Evolutionary conservation across 2,113 vertebrate species (phyloP).

Genomic region (Heliornis fulica): DNA sequence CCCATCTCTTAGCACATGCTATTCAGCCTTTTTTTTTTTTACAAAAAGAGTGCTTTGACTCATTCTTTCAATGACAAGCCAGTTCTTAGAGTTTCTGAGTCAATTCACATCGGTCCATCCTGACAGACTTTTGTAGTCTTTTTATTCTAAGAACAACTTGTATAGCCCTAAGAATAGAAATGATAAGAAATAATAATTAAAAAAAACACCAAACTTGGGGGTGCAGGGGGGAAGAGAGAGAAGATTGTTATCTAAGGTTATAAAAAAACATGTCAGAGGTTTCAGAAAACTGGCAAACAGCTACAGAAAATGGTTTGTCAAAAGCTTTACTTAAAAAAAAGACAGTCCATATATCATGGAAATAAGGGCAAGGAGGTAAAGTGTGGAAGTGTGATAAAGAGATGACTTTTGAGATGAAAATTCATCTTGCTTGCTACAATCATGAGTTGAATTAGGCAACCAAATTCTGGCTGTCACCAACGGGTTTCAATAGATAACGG

Average conservation of each 20-base stretch:
- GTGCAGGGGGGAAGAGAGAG: background rate
- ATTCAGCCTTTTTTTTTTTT: background rate
- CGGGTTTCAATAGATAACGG: background rate
- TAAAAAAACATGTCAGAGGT: background rate
- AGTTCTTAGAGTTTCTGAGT: background rate
- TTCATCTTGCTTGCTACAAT: background rate
- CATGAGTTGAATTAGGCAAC: background rate
- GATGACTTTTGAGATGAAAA: background rate
- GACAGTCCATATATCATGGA: background rate
- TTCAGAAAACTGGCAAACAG: background rate
- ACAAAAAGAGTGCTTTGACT: conserved; percentile 15
- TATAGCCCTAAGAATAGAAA: background rate
- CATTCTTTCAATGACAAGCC: background rate
- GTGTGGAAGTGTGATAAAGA: background rate
- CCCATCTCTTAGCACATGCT: background rate
- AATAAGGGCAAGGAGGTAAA: background rate
- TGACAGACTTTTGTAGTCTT: background rate
- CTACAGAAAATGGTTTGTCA: background rate
- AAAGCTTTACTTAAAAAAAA: background rate
- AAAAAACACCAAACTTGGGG: background rate
- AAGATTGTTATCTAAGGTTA: background rate
- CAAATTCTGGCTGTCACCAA: background rate
- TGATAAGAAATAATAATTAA: background rate
- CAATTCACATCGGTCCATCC: background rate
- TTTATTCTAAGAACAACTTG: conserved; percentile 25